Evolutionary conservation across 2,888 invertebrate genomes (phyloP), one percentile per base, ranked within the genome.

Genomic region (Aporophyla nigra): DNA sequence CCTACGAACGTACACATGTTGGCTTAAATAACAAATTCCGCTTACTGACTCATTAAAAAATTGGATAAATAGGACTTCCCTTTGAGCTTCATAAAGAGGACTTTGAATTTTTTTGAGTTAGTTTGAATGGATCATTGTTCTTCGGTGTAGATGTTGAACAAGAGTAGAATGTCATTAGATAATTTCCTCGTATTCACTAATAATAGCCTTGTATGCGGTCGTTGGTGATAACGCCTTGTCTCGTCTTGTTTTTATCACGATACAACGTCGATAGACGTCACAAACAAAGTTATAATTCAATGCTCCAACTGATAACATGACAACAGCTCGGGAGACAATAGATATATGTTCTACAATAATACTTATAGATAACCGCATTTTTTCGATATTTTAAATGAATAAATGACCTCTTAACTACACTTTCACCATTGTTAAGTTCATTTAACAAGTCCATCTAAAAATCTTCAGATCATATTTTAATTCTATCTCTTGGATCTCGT

Each of bases 261-360:
- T 76, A 69, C 71, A 72, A 67, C 76, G 82, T 72, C 74, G 80
- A 82, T 78, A 86, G 73, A 85, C 88, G 86, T 87, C 87, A 89
- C 81, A 92, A 92, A 91, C 89, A 91, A 89, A 88, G 90, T 88
- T 90, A 88, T 91, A 91, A 92, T 88, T 92, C 90, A 91, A 86
- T 83, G 82, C 82, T 86, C 79, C 51, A 56, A 80, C 83, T 86
- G 88, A 91, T 91, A 90, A 86, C 83, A 76, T 80, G 86, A 90
- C 88, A 86, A 86, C 74, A 69, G 70, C 54, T 84, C 74, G 82
- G 81, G 79, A 85, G 79, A 89, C 91, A 91, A 90, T 87, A 89
- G 80, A 84, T 65, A 33, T 76, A 74, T 24, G 40, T 54, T 43
- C 27, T 62, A 58, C 24, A 54, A 59, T 40, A 75, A 49, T 62